A percentile compares a stretch with the other conserved stretches of the same genome.
These are phyloP conservation scores for Perccottus glenii DNA, from an alignment of 2,113 vertebrate genomes.

Conservation along the genomic window DNA sequence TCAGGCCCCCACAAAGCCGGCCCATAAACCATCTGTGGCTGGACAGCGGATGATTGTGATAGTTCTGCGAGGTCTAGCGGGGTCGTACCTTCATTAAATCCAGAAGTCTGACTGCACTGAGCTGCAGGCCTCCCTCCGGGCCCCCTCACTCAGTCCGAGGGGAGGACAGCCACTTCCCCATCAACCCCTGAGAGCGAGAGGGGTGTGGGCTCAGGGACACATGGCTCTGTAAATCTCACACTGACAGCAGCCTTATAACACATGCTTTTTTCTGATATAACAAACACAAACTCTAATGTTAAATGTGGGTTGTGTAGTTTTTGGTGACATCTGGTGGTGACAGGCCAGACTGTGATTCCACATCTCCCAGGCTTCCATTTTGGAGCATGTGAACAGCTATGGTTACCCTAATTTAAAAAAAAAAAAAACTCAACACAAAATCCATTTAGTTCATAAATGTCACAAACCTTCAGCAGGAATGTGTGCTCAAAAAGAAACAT, in stretches of 20 bases:
- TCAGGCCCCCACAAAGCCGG: conserved; percentile 55
- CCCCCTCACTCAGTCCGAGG: conserved; percentile 11
- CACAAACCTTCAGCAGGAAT: too few relatives aligned
- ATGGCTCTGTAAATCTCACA: conserved; percentile 53
- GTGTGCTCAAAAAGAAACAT: too few relatives aligned
- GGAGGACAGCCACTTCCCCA: conserved; percentile 13
- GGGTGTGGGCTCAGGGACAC: conserved; percentile 26
- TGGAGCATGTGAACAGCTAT: not conserved
- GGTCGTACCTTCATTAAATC: conserved; percentile 69
- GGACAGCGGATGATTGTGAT: conserved; percentile 57
- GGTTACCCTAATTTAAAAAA: too few relatives aligned
- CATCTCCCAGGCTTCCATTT: not conserved
- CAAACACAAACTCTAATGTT: not conserved
- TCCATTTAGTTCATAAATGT: too few relatives aligned
- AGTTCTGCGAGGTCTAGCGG: conserved; percentile 59
- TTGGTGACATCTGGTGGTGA: conserved; percentile 2
- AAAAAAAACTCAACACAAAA: too few relatives aligned
- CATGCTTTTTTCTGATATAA: not conserved
- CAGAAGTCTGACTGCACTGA: conserved; percentile 33
- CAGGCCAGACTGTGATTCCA: not conserved
- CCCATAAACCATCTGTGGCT: conserved; percentile 67
- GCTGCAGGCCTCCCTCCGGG: conserved; percentile 38
- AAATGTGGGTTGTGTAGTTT: not conserved
- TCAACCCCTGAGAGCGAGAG: not conserved
- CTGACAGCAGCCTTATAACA: conserved; percentile 24